Evolutionary conservation across 1,140 invertebrate genomes (phyloP).

Genomic region (Scaptomyza graminum): DNA sequence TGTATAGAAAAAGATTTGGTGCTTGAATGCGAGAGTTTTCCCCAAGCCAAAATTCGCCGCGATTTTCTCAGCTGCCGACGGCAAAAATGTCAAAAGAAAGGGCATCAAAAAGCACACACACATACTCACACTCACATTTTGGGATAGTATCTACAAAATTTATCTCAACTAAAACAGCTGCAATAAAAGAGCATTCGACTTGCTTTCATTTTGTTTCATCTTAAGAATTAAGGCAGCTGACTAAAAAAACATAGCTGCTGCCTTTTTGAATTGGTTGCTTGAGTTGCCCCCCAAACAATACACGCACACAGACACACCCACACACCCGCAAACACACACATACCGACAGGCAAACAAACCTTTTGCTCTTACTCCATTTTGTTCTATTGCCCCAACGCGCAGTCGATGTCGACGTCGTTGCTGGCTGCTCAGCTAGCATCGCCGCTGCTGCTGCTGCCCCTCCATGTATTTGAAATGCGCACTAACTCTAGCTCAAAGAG

Average conservation of each 20-base stretch:
- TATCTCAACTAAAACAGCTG: conserved; percentile 24
- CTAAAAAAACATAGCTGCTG: conserved; percentile 6
- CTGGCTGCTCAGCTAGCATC: conserved; percentile 7
- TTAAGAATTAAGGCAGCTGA: conserved; percentile 22
- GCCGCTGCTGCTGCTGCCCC: conserved; percentile 52
- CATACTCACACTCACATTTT: conserved; percentile 1
- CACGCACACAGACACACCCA: conserved; percentile 7
- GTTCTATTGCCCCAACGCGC: conserved; percentile 63
- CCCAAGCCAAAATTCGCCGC: conserved; percentile 47
- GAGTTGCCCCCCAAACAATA: conserved; percentile 13
- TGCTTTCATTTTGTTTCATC: conserved; percentile 5
- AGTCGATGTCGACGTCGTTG: conserved; percentile 41
- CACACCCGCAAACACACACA: conserved; percentile 15
- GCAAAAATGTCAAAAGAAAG: conserved; percentile 22
- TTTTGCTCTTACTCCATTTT: conserved; percentile 63
- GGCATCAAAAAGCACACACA: conserved; percentile 1
- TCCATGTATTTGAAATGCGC: conserved; percentile 81
- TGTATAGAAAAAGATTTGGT: background rate
- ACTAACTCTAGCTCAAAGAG: conserved; percentile 78
- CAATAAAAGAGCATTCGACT: background rate
- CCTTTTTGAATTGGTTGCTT: conserved; percentile 33
- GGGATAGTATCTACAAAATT: conserved; percentile 24
- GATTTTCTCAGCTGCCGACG: conserved; percentile 43
- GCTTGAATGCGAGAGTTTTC: conserved; percentile 32
- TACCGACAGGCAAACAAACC: conserved; percentile 1